Evolutionary conservation across 2,888 invertebrate genomes (phyloP).

Genomic region (Ochropleura leucogaster): DNA sequence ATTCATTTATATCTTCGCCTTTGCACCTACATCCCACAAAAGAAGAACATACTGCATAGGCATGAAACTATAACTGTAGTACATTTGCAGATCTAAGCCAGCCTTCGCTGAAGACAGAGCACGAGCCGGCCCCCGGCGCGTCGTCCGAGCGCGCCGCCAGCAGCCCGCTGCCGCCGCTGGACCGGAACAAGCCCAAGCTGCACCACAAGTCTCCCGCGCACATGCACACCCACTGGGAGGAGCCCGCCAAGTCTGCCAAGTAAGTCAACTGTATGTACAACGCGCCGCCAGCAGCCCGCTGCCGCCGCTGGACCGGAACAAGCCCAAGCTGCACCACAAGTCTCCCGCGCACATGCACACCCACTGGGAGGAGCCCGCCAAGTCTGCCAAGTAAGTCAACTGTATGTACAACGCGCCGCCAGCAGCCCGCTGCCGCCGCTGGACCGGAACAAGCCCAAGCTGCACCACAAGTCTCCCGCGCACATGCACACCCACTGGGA

Average conservation of each 20-base stretch:
- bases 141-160: slow-evolving; percentile 44
- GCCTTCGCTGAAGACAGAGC: slow-evolving; percentile 93
- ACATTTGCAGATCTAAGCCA: slow-evolving; percentile 92
- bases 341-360: too few species aligned
- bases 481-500: too few species aligned
- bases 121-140: slow-evolving; percentile 39
- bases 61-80: background rate
- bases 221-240: slow-evolving; percentile 92
- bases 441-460: too few species aligned
- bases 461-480: too few species aligned
- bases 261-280: background rate
- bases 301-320: too few species aligned
- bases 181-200: slow-evolving; percentile 65
- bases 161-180: slow-evolving; percentile 62
- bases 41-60: too few species aligned
- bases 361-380: too few species aligned
- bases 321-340: too few species aligned
- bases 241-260: slow-evolving; percentile 79
- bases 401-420: too few species aligned
- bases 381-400: too few species aligned
- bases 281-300: too few species aligned
- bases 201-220: slow-evolving; percentile 84
- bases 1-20: background rate
- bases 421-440: too few species aligned
- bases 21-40: background rate